Conservation (phyloP, 2,797 vertebrate genomes). For the Pipistrellus pygmaeus region DNA sequence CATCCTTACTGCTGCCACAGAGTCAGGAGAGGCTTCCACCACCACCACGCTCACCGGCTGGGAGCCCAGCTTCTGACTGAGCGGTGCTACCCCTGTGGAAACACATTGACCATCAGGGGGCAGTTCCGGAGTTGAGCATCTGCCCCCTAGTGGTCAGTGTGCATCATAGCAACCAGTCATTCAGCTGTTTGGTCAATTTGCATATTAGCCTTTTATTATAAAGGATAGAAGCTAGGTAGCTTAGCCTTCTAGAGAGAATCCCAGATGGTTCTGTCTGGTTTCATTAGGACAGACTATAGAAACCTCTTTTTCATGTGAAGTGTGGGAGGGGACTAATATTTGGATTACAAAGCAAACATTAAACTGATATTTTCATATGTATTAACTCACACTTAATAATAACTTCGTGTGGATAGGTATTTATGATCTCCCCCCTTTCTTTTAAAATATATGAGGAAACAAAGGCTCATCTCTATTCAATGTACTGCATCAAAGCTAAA, state of each 20-base stretch:
- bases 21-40: too few species aligned
- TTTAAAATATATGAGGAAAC: background rate
- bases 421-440: background rate
- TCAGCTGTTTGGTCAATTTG: too few species aligned
- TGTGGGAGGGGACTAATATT: background rate
- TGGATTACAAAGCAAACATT: background rate
- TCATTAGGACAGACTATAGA: background rate
- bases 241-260: background rate
- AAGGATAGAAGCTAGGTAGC: too few species aligned
- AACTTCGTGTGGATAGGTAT: background rate
- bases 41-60: accelerated
- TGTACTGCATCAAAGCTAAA: background rate
- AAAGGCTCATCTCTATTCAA: background rate
- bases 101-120: too few species aligned
- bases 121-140: too few species aligned
- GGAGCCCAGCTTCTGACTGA: too few species aligned
- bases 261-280: background rate
- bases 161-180: too few species aligned
- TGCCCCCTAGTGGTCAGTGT: too few species aligned
- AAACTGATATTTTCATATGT: background rate
- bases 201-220: too few species aligned
- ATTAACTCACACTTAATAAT: background rate
- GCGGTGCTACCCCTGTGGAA: too few species aligned
- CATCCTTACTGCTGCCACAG: too few species aligned
- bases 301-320: background rate